phyloP scores from a whole-genome alignment of 2,113 vertebrate species.

The Urocitellus parryii region DNA sequence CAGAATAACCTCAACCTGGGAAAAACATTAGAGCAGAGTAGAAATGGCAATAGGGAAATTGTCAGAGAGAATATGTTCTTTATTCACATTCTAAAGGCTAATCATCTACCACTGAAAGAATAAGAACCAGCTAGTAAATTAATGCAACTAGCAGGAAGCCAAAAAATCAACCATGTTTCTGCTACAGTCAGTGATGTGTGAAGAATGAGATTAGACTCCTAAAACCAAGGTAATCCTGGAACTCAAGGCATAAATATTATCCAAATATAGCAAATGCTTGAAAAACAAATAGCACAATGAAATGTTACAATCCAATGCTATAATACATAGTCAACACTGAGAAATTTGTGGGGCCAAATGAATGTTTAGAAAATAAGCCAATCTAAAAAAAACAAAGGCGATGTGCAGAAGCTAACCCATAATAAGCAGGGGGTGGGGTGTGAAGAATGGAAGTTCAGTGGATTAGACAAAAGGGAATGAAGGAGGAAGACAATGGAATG shows the following conservation, averaged over 20 bases:
- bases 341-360: background rate
- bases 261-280: background rate
- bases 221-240: background rate
- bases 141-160: background rate
- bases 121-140: background rate
- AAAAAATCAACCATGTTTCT: background rate
- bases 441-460: no score
- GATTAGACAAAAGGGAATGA: no score
- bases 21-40: conserved; percentile 59
- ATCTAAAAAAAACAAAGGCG: no score
- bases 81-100: conserved; percentile 28
- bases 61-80: conserved; percentile 4
- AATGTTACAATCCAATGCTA: background rate
- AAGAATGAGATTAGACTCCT: background rate
- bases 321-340: background rate
- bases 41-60: background rate
- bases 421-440: no score
- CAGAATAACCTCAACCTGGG: conserved; percentile 59
- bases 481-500: no score
- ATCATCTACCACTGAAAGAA: background rate
- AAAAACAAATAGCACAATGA: conserved; percentile 38
- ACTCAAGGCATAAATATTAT: background rate
- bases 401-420: no score
- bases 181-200: background rate
- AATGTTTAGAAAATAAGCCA: background rate